Conservation (phyloP, 2,888 invertebrate species). For the Onchidella celtica region DNA sequence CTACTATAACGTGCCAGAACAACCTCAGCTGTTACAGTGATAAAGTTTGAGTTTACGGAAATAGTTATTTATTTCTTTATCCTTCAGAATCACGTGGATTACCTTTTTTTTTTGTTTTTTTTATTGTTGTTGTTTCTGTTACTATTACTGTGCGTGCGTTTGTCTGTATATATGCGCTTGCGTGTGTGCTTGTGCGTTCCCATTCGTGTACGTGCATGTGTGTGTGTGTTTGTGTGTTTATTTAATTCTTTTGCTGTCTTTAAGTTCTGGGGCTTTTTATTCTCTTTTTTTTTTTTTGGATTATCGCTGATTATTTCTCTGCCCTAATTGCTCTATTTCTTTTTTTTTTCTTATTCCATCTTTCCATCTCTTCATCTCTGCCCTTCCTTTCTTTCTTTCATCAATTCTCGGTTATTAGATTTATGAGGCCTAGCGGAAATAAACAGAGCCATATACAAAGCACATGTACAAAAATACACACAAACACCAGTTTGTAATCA, state of each 20-base stretch:
- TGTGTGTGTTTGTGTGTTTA: background rate
- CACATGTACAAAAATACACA: no score
- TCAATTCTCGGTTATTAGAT: no score
- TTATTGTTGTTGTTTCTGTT: no score
- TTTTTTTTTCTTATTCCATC: background rate
- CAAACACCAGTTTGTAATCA: no score
- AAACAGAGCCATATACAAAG: no score
- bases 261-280: background rate
- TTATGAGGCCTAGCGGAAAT: no score
- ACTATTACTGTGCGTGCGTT: background rate
- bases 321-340: background rate
- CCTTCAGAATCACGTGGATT: no score
- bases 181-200: background rate
- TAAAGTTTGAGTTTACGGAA: no score
- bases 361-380: background rate
- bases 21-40: no score
- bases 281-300: background rate
- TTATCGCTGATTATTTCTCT: background rate
- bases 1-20: no score
- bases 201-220: background rate
- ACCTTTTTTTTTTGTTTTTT: no score
- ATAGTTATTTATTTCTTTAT: no score
- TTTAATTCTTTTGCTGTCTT: background rate
- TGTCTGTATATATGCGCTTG: background rate
- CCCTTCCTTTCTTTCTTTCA: background rate